Percentiles rank a stretch among this genome's conserved stretches.
These are phyloP conservation scores for Epinephelus lanceolatus DNA, from an alignment of 2,113 vertebrate species.

Conservation along the genomic window DNA sequence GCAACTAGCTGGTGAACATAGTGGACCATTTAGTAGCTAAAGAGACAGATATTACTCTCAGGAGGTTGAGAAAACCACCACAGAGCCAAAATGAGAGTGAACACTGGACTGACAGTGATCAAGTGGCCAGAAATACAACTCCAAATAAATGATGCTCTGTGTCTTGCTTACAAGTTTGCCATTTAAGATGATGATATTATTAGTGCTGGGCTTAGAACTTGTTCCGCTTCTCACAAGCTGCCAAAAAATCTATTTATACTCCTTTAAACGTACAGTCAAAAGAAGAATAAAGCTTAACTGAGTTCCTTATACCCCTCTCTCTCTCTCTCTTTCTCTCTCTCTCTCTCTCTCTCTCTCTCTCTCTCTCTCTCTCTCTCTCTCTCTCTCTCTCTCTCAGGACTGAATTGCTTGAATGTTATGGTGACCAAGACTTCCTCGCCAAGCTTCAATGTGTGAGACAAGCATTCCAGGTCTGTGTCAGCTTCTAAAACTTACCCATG, in stretches of 20 bases:
- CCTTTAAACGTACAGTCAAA: too few relatives aligned
- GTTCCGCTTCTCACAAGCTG: too few relatives aligned
- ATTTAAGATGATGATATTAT: neutral
- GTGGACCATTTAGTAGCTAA: neutral
- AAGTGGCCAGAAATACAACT: neutral
- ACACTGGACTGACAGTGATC: neutral
- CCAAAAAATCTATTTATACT: too few relatives aligned
- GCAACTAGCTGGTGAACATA: neutral
- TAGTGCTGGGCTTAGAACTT: too few relatives aligned
- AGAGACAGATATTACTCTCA: neutral
- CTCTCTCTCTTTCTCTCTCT: neutral
- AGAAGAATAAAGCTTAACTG: neutral
- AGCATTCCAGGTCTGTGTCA: constrained; percentile 91
- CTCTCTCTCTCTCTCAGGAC: constrained; percentile 65
- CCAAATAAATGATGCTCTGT: neutral
- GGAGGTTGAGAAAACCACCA: too few relatives aligned
- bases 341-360: neutral
- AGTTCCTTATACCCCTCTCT: neutral
- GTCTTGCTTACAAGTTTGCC: neutral
- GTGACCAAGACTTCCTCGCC: constrained; percentile 95
- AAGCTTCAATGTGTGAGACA: constrained; percentile 97
- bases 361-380: neutral
- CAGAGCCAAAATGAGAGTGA: neutral
- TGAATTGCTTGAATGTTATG: constrained; percentile 94
- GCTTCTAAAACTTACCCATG: neutral